Base-by-base conservation (phyloP, 2,888 invertebrate genomes). In the Pandemis heparana region DNA sequence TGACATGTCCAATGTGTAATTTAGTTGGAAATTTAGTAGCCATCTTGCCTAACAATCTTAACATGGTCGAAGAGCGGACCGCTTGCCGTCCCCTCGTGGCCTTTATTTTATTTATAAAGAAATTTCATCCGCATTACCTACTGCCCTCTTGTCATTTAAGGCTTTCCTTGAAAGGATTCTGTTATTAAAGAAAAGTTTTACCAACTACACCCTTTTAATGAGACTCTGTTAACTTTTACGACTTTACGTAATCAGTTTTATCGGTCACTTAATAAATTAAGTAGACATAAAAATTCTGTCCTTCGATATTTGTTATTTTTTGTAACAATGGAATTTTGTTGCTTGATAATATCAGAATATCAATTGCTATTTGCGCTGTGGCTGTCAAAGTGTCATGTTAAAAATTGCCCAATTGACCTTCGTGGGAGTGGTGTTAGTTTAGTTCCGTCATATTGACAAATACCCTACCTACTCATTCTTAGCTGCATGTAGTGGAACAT, bases 1-100 rank as follows among this genome's bases (percentile, higher is more conserved):
- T 78, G 82, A 81, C 82, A 83, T 84, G 81, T 79, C 82, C 85
- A 80, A 81, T 78, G 76, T 80, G 86, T 85, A 83, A 85, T 84
- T 83, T 80, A 78, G 77, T 81, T 77, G 75, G 81, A 77, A 82
- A 84, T 81, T 80, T 83, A 82, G 78, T 82, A 77, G 81, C 82
- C 83, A 81, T 79, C 76, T 18, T 64, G 68, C 74, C 66, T 69
- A 56, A 66, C 71, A 75, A 69, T 74, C 73, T 74, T 69, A 69
- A 51, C 63, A 69, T 62, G 62, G 71, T 59, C 46, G 59, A 51
- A 10, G 62, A 18, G 61, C 62, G 71, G 43, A 53, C 43, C 72
- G 72, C 68, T 23, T 5, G 39, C 62, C 64, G 71, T 71, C 69
- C 73, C 69, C 69, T 73, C 41, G 60, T 51, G 64, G 56, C 32